Evolutionary conservation across 2,797 vertebrate species (phyloP).

Genomic region (Ficedula albicollis): DNA sequence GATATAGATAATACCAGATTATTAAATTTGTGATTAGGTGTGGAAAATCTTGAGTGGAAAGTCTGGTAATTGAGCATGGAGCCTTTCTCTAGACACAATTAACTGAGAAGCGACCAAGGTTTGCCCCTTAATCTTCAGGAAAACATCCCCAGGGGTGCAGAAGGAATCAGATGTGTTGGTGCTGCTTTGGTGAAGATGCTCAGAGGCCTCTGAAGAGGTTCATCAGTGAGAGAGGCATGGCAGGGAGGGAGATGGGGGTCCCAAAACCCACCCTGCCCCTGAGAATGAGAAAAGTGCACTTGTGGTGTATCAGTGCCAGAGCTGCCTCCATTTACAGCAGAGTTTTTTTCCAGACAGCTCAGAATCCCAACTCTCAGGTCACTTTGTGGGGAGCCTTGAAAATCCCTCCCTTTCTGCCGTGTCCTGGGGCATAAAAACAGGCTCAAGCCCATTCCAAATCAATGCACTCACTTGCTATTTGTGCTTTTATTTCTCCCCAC

Average conservation of each 20-base stretch:
- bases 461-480: conserved; percentile 36
- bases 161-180: background rate
- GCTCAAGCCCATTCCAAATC: background rate
- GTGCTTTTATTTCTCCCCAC: conserved; percentile 56
- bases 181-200: background rate
- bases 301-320: background rate
- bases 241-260: fast-evolving
- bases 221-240: background rate
- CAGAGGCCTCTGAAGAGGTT: background rate
- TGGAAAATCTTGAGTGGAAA: background rate
- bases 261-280: background rate
- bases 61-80: background rate
- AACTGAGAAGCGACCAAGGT: background rate
- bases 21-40: background rate
- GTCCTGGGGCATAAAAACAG: background rate
- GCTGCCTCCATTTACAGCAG: background rate
- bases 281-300: fast-evolving
- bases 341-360: background rate
- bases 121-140: background rate
- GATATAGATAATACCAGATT: background rate
- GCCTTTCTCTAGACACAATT: background rate
- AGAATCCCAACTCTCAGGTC: background rate
- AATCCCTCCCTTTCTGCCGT: background rate
- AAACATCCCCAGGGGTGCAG: background rate
- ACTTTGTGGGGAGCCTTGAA: conserved; percentile 16